Conservation (phyloP, 2,888 invertebrate genomes). For the Calameuta pallipes region DNA sequence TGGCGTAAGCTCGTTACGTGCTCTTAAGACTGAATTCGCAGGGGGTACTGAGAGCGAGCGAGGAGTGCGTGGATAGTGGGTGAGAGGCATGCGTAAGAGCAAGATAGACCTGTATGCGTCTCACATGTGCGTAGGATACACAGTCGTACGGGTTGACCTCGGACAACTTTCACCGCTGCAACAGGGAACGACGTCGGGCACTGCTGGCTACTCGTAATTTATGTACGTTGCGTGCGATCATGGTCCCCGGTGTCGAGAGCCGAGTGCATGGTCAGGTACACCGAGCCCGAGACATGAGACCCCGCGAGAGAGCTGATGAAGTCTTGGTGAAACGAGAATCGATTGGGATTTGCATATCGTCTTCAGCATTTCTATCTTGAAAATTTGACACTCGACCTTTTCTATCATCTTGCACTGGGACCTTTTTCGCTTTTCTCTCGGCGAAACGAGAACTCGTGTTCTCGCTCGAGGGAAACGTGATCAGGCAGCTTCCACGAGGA, state of each 20-base stretch:
- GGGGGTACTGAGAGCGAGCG: background rate
- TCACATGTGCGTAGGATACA: background rate
- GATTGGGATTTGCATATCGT: background rate
- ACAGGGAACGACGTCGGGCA: constrained; percentile 27
- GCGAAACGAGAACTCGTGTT: background rate
- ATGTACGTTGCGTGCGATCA: constrained; percentile 57
- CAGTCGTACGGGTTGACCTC: constrained; percentile 43
- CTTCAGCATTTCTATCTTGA: background rate
- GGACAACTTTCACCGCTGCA: constrained; percentile 58
- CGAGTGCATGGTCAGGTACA: constrained; percentile 56
- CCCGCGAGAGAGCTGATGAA: background rate
- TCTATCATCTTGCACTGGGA: background rate
- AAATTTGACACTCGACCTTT: background rate
- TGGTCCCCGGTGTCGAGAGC: constrained; percentile 44
- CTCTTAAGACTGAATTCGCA: background rate
- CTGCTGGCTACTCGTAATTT: constrained; percentile 48
- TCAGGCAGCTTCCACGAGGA: constrained; percentile 26
- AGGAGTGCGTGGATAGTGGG: background rate
- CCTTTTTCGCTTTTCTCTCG: background rate
- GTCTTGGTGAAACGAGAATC: background rate
- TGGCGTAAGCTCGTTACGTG: background rate
- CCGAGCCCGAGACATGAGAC: constrained; percentile 14
- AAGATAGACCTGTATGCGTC: background rate
- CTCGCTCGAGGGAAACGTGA: constrained; percentile 28
- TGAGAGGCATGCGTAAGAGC: background rate